These are phyloP conservation scores for Kradibia gibbosae DNA, from an alignment of 1,140 invertebrate species.

Conservation along the genomic window DNA sequence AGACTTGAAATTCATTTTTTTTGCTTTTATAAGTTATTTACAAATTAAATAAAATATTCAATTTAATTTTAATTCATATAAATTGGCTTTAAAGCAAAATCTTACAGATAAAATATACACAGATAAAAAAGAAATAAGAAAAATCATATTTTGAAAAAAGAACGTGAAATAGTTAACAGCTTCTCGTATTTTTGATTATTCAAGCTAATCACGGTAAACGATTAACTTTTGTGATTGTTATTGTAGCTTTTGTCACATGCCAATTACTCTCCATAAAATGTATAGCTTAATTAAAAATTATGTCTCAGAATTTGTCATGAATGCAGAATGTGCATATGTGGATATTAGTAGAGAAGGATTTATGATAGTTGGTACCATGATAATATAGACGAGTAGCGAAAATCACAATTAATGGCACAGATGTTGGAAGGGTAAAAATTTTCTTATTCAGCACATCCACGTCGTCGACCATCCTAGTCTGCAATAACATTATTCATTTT, in stretches of 20 bases:
- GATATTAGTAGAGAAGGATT: no score
- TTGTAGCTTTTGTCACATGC: constrained; percentile 24
- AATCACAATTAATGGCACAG: constrained; percentile 30
- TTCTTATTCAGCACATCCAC: constrained; percentile 15
- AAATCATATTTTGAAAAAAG: no score
- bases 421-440: constrained; percentile 9
- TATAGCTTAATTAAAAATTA: no score
- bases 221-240: no score
- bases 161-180: no score
- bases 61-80: background rate
- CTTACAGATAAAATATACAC: no score
- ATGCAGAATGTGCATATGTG: no score
- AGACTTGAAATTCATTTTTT: no score
- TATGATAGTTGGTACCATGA: background rate
- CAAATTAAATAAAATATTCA: constrained; percentile 1
- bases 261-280: constrained; percentile 5
- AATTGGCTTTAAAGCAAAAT: background rate
- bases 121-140: no score
- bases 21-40: background rate
- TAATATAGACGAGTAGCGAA: background rate
- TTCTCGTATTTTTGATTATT: no score
- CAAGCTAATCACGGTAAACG: no score
- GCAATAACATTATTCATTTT: background rate
- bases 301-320: no score
- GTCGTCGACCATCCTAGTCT: background rate